Conservation (phyloP, 2,797 vertebrate species). For the Gorsachius magnificus region DNA sequence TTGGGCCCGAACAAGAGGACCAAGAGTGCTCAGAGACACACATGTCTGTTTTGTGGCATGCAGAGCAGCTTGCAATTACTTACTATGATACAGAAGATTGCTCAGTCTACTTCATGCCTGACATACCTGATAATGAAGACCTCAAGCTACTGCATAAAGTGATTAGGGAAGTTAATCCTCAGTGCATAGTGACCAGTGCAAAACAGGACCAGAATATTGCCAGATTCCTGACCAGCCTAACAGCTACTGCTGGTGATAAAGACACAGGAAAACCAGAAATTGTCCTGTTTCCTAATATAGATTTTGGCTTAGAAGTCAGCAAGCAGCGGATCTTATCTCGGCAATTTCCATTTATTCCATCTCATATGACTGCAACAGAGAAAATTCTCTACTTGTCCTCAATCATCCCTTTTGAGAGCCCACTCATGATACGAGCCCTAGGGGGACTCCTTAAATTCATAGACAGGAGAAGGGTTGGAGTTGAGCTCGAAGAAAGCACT, state of each 20-base stretch:
- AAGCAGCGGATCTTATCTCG: conserved; percentile 91
- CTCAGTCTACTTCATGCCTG: conserved; percentile 88
- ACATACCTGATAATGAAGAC: conserved; percentile 82
- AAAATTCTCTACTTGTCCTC: conserved; percentile 91
- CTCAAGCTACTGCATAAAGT: conserved; percentile 87
- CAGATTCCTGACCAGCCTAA: conserved; percentile 82
- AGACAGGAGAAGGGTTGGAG: conserved; percentile 90
- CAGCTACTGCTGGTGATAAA: conserved; percentile 75
- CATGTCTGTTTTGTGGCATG: conserved; percentile 85
- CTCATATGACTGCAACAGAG: conserved; percentile 85
- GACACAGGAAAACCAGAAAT: conserved; percentile 83
- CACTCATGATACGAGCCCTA: conserved; percentile 87
- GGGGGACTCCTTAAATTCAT: conserved; percentile 94
- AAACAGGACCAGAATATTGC: conserved; percentile 90
- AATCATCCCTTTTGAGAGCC: conserved; percentile 89
- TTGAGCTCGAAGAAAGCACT: conserved; percentile 90
- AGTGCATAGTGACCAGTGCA: conserved; percentile 89
- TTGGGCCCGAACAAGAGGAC: conserved; percentile 11
- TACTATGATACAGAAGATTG: conserved; percentile 90
- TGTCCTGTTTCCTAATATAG: conserved; percentile 86
- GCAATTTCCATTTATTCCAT: conserved; percentile 86
- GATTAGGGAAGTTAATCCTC: conserved; percentile 85
- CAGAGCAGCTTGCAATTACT: conserved; percentile 84
- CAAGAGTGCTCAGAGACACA: conserved; percentile 76
- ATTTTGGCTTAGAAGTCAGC: conserved; percentile 92